Evolutionary conservation across 2,888 invertebrate genomes (phyloP).

Genomic region (Acleris emargana): DNA sequence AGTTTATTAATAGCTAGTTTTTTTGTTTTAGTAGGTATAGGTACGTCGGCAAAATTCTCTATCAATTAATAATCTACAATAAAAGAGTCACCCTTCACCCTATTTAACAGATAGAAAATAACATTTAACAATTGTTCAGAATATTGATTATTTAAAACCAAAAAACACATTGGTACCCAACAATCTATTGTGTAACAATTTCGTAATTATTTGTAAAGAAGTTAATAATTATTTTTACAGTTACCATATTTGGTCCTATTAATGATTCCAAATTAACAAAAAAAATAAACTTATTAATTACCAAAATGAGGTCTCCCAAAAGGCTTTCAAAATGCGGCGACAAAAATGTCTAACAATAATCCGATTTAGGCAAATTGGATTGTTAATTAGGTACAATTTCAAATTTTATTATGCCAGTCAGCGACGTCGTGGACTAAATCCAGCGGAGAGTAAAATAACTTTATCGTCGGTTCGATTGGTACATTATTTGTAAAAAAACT

Average conservation of each 20-base stretch:
- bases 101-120: no score
- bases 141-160: no score
- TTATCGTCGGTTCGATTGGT: neutral
- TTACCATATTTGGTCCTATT: neutral
- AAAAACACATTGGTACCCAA: no score
- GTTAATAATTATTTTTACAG: no score
- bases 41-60: no score
- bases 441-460: constrained; percentile 9
- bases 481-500: constrained; percentile 3
- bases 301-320: neutral
- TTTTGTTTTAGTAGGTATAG: no score
- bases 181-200: no score
- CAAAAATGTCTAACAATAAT: constrained; percentile 4
- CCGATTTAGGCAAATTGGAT: constrained; percentile 18
- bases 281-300: no score
- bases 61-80: no score
- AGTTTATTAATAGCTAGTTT: neutral
- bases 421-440: neutral
- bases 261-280: neutral
- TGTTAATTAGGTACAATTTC: constrained; percentile 8
- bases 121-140: no score
- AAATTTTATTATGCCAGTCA: neutral
- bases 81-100: no score
- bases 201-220: neutral
- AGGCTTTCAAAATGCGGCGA: neutral